Evolutionary conservation across 2,113 vertebrate species (phyloP), one percentile per base, ranked within the genome.

Genomic region (Solenodon paradoxus): DNA sequence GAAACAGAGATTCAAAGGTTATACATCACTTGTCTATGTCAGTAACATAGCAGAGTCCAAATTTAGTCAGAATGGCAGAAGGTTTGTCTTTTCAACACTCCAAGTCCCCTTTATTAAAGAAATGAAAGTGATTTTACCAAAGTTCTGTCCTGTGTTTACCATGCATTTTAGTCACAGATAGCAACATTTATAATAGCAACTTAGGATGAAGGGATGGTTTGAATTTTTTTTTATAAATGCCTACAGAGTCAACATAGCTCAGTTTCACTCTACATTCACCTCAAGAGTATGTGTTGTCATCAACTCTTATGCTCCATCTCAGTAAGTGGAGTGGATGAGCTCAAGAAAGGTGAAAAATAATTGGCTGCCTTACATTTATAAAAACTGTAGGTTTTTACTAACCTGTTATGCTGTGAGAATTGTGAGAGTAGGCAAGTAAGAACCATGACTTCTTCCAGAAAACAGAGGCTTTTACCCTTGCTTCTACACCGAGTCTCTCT

Each of bases 131-230:
- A 68, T 47, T n/a, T 78, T 72, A 74, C 47, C 32, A 74, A 51
- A 16, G 7, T 13, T 72, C 71, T 40, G 12, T 59, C 11, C 40
- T 82, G 68, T 35, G 11, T 72, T 75, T 75, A 42, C 35, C 19
- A 68, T 95, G n/a, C 63, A 35, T 92, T 92, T 61, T 47, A 93
- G 20, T 47, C 35, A 71, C 3, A 15, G 64, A 35, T 40, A 89
- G 55, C 77, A 89, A 69, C 80, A 90, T 64, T 95, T 93, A 71
- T 51, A 45, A 42, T 74, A 80, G 82, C 57, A 78, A 94, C 59
- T 81, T 26, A 35, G 95, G 66, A 95, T 96, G 86, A 95, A 95
- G 89, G 80, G 96, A 75, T 57, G 53, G 12, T 88, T 92, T 38
- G 40, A 30, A 47, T 59, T 72, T n/a, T 81, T 77, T 81, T 63